Base-by-base conservation (phyloP, 1,140 invertebrate genomes). In the Drosophila kikkawai region DNA sequence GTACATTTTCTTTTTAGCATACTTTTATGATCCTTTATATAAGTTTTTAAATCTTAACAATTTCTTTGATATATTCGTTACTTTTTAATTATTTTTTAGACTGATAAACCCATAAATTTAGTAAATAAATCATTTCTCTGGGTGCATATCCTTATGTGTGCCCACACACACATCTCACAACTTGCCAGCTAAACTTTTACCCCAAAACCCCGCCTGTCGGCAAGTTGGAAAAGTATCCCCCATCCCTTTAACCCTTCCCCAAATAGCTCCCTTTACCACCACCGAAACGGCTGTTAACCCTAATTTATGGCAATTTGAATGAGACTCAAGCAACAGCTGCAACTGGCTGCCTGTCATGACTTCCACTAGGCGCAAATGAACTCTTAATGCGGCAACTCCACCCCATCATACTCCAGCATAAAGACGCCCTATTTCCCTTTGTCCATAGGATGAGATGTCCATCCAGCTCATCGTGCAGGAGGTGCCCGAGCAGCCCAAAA, bases 391-490 rank as follows among this genome's bases (percentile, higher is more conserved):
- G 58, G 59, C 59, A 69, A 64, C 63, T 51, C 32, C 73, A 36
- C 5, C n/a, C 22, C 32, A 55, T 73, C 41, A 37, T 37, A 12
- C 12, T 45, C 56, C 39, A 32, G 15, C 39, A 37, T 13, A 45
- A 22, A 26, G 42, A 53, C 57, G 1, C 22, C 39, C 63, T 4
- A 63, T 66, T n/a, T 6, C 32, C n/a, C 55, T 51, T 39, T 61
- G 41, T 75, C 4, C 32, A 32, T 55, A 93, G 78, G 98, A 99
- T 86, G 96, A 98, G 91, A 97, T 98, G 95, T 96, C 96, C 26
- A 97, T 98, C 91, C 96, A 98, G 83, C 94, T 99, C 11, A 96
- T 97, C 53, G 97, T 99, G 11, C 97, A 98, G 95, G 98, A 95
- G 93, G 97, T 96, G 26, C 97, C 97, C 4, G 97, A 98, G 93